A percentile compares a stretch with the other conserved stretches of the same genome.
Conservation (phyloP, 2,797 vertebrate genomes). For the Podarcis siculus region DNA sequence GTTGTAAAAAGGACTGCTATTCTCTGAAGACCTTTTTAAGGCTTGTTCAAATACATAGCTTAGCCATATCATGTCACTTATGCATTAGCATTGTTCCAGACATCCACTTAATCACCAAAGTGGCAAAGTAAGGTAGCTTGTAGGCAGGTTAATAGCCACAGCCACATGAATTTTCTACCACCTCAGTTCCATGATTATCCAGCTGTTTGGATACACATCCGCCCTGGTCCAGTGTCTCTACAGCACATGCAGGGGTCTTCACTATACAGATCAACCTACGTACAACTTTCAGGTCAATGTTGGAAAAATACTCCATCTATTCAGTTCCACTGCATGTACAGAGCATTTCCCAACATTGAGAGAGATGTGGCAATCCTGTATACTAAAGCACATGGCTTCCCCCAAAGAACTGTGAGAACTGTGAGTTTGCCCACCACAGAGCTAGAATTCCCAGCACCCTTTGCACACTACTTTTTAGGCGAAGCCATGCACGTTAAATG, state of each 20-base stretch:
- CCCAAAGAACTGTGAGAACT: too few relatives aligned
- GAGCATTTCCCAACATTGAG: not conserved
- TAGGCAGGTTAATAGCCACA: not conserved
- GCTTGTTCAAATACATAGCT: not conserved
- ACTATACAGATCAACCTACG: not conserved
- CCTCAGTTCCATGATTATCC: not conserved
- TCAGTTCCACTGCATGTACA: not conserved
- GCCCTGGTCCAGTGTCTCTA: too few relatives aligned
- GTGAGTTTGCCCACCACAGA: too few relatives aligned
- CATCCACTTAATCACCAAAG: not conserved
- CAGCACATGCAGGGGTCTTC: not conserved
- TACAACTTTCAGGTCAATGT: not conserved
- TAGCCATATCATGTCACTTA: not conserved
- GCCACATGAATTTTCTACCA: not conserved
- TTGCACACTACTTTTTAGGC: too few relatives aligned
- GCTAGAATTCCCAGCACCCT: too few relatives aligned
- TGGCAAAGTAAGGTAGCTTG: not conserved
- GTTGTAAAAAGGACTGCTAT: not conserved
- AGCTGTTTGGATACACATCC: not conserved
- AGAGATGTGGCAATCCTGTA: too few relatives aligned
- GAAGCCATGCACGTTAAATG: too few relatives aligned
- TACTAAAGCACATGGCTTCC: too few relatives aligned
- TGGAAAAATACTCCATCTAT: not conserved
- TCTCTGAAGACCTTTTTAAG: not conserved
- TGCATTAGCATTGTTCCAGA: not conserved